Conservation (phyloP, 2,888 invertebrate species). For the Amphiduros pacificus region DNA sequence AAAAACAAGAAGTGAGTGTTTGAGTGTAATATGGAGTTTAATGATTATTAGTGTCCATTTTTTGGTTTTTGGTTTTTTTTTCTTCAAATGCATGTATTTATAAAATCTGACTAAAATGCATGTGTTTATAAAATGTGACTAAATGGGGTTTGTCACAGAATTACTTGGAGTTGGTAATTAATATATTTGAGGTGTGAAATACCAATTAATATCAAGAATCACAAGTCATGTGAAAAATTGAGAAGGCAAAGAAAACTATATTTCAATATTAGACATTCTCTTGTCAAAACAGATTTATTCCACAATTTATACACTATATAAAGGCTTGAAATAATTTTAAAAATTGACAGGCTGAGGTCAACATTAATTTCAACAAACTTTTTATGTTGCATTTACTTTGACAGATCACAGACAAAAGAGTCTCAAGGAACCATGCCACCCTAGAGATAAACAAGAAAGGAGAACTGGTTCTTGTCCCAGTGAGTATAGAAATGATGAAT, state of each 20-base stretch:
- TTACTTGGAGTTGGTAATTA: too few relatives aligned
- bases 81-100: too few relatives aligned
- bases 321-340: neutral
- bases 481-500: constrained; percentile 44
- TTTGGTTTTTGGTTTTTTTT: too few relatives aligned
- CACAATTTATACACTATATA: neutral
- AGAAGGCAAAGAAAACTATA: too few relatives aligned
- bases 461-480: constrained; percentile 57
- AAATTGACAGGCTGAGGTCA: neutral
- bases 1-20: neutral
- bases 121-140: too few relatives aligned
- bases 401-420: constrained; percentile 60
- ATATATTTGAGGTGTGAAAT: too few relatives aligned
- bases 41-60: too few relatives aligned
- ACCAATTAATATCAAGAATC: too few relatives aligned
- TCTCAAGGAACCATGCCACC: constrained; percentile 60
- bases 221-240: too few relatives aligned
- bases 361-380: neutral
- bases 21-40: too few relatives aligned
- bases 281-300: neutral
- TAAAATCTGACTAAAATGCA: too few relatives aligned
- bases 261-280: neutral
- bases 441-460: constrained; percentile 54
- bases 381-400: constrained; percentile 17
- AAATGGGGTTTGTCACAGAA: too few relatives aligned